These are phyloP conservation scores for Myiagra hebetior DNA, from an alignment of 2,113 vertebrate species.

Conservation along the genomic window DNA sequence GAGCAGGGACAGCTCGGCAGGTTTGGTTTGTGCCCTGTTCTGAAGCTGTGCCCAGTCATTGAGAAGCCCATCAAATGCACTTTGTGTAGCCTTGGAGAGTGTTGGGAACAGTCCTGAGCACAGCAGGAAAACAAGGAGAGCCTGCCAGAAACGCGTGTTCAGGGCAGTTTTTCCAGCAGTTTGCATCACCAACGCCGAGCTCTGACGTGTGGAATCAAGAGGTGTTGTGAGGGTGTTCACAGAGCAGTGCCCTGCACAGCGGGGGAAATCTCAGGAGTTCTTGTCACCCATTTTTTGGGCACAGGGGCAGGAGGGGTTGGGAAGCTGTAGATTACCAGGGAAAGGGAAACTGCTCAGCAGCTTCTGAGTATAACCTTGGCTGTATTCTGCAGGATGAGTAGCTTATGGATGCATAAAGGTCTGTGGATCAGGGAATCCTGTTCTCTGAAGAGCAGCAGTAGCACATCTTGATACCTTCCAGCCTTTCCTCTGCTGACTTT, in stretches of 20 bases:
- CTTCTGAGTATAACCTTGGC: background rate
- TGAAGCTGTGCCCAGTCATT: background rate
- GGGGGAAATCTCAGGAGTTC: background rate
- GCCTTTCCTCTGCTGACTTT: background rate
- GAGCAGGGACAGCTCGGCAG: background rate
- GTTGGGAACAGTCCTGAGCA: background rate
- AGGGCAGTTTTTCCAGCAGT: background rate
- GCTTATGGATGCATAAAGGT: fast-evolving
- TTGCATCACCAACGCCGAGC: background rate
- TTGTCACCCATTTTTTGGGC: background rate
- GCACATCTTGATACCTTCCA: background rate
- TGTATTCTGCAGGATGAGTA: background rate
- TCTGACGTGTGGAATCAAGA: background rate
- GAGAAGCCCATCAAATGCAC: background rate
- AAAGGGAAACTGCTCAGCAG: background rate
- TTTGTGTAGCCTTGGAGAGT: background rate
- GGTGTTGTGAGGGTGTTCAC: background rate
- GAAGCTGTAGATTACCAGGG: background rate
- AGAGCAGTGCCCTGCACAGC: background rate
- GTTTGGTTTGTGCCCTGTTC: background rate
- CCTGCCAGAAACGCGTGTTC: background rate
- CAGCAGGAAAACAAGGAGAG: background rate
- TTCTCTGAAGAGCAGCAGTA: background rate
- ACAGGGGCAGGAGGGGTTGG: background rate
- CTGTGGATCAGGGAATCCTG: background rate